Base-by-base conservation (phyloP, 2,888 invertebrate species). In the Caprella mutica region DNA sequence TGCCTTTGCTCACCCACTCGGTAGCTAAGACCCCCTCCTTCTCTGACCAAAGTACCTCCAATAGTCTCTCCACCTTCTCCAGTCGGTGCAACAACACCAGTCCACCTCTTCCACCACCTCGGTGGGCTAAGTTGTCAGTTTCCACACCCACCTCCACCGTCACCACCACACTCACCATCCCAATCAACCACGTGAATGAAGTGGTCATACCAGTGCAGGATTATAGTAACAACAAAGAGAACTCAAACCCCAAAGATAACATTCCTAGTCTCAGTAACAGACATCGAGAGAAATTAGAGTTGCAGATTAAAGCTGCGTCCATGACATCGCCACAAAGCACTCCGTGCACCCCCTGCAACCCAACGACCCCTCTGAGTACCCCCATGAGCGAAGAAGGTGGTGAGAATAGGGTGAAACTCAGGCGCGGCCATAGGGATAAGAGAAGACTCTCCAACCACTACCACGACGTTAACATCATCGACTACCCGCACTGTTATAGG, bases 391-490 rank as follows among this genome's bases (percentile, higher is more conserved):
- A 60, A 29, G 58, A 59, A 29, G 55, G 39, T 14, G 58, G 56
- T 3, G 46, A 58, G 43, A 24, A 44, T 14, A 29, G 62, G 12
- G 54, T 42, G 12, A 43, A 55, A 3, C 50, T 55, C 27, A 39
- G 57, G 12, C 53, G 39, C 27, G 53, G 58, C 6, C 58, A 54
- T 14, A 46, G 54, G n/a, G 58, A 58, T 21, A 56, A 48, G 27
- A 51, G 58, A 27, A 55, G 59, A 35, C 57, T 53, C 44, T 59
- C 62, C 29, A 58, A 57, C 21, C 75, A 75, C 65, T 77, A 77
- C 65, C 76, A 81, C 75, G 85, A 85, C 70, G 87, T 88, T 61
- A 75, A 88, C 66, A 88, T 88, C 72, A 86, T 87, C 54, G 84
- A 84, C 30, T 82, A 82, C 63, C 78, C 83, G 52, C 90, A 90